Base-by-base conservation (phyloP, 1,140 invertebrate species). In the Lucilia sericata region DNA sequence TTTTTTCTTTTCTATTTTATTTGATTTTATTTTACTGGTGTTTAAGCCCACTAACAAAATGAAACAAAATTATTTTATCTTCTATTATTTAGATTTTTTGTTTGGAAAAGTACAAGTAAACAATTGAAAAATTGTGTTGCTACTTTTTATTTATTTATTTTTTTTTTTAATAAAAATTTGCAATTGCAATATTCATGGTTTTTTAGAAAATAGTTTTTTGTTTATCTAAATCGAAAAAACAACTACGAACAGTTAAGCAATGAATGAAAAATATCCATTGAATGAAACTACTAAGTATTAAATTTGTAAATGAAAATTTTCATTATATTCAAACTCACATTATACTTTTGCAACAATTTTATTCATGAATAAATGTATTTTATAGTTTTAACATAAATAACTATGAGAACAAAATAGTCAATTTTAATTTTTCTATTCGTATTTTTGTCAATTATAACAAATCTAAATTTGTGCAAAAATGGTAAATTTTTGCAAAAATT, bases 11-110 rank as follows among this genome's bases (percentile, higher is more conserved):
- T 70, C 12, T 21, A n/a, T 70, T 70, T n/a, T 17, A 60, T 60
- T 60, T 70, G 19, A 70, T 9, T 70, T 70, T 25, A 70, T 25
- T 70, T 70, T 70, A 70, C 65, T 70, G 65, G 65, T 21, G 65
- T 70, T 70, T 70, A 70, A 70, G 19, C 19, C 65, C 65, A 21
- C 65, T 70, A 70, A 70, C 19, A 21, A 70, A 70, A 70, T 3
- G 65, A 70, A 55, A 70, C n/a, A 21, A 70, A 21, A 25, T 21
- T 21, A 55, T 70, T 70, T 21, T 70, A 70, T 70, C 65, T 70
- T 25, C n/a, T 70, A 70, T 70, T 70, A 70, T 70, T 70, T 70
- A 70, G n/a, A 70, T 70, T 70, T 70, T 10, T 70, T 70, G 8
- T 60, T 60, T 21, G 4, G n/a, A 65, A 65, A 17, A n/a, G 60